Evolutionary conservation across 2,797 vertebrate genomes (phyloP).

Genomic region (Anisognathus igniventris): DNA sequence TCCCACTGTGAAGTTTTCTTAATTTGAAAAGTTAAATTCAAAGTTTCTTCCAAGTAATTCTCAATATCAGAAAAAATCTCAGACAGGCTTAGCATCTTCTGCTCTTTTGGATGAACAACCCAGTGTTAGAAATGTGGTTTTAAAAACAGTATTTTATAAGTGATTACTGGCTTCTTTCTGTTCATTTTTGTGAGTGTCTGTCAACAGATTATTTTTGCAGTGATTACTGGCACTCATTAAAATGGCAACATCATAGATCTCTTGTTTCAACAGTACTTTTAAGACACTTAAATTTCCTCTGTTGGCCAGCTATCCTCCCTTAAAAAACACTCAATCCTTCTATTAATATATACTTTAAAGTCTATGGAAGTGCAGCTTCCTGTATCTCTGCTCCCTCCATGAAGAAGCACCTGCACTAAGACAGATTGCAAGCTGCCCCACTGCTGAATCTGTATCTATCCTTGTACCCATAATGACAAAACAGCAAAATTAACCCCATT

Average conservation of each 20-base stretch:
- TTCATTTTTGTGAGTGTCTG: neutral
- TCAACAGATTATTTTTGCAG: conserved; percentile 40
- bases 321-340: neutral
- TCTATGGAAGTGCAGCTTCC: neutral
- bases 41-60: neutral
- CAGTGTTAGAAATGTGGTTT: neutral
- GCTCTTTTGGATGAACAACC: neutral
- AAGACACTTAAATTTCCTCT: neutral
- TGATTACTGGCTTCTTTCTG: neutral
- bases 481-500: neutral
- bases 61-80: neutral
- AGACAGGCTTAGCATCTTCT: neutral
- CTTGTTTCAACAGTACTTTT: neutral
- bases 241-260: neutral
- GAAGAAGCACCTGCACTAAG: neutral
- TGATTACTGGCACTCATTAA: neutral
- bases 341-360: neutral
- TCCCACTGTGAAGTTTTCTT: neutral
- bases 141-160: neutral
- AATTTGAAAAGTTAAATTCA: neutral
- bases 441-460: neutral
- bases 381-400: neutral
- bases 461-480: neutral
- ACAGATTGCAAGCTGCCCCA: neutral
- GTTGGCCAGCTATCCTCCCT: neutral